Evolutionary conservation across 2,888 invertebrate genomes (phyloP), one percentile per base, ranked within the genome.

Genomic region (Stenoptilia bipunctidactyla): DNA sequence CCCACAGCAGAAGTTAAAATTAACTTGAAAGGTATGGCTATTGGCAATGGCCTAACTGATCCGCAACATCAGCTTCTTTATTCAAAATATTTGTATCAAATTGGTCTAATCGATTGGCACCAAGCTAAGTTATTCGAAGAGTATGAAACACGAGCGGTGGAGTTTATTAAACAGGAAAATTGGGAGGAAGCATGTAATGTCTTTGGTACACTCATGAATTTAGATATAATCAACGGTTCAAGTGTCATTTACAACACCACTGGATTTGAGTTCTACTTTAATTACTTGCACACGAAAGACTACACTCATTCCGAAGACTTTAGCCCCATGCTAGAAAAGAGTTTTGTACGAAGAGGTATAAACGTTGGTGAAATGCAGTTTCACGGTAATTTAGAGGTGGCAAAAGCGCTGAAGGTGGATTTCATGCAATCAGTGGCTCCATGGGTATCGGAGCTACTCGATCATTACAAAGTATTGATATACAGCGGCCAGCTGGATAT

Each of bases 401-500:
- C 86, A 48, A 38, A 72, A 8, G 63, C 80, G 51, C 64, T 90
- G 38, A 59, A 76, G 1, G 57, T 66, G 12, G 91, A 91, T 48
- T 66, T 88, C 35, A 69, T 89, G 65, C 74, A 87, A 53, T 87
- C 88, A 0, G 87, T 88, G 0, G 86, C 86, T 40, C 59, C 71
- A 0, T 60, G 62, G 37, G 52, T 87, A 14, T 63, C 73, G 15
- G 60, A 69, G 13, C 55, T 88, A 0, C 49, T 88, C 8, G 75
- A 82, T 1, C 55, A 80, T 45, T 87, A 87, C 51, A 57, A 66
- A 50, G 84, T 89, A 15, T 53, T 90, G 50, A 76, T 90, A 43
- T 90, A 90, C 61, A 89, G 85, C 42, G 90, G 91, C 0, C 90
- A 90, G 59, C 61, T 94, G 49, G 94, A 94, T 64, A 89, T 94